These are phyloP conservation scores for Tursiops truncatus DNA, from an alignment of 2,113 vertebrate species.

Conservation along the genomic window DNA sequence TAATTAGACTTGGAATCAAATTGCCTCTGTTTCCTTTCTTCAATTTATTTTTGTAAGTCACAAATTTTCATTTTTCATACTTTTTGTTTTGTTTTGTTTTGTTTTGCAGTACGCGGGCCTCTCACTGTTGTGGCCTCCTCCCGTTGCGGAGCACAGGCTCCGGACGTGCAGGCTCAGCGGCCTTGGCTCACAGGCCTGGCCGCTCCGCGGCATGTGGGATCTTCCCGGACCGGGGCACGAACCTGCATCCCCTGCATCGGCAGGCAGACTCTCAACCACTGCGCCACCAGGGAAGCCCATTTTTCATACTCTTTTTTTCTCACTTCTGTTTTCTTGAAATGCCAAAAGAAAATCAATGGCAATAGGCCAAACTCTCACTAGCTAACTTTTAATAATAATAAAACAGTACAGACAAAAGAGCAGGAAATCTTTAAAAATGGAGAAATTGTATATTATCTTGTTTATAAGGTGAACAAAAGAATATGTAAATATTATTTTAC, in stretches of 20 bases:
- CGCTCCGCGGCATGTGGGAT: too few species aligned
- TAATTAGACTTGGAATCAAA: neutral
- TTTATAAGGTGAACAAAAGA: neutral
- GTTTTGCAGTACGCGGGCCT: too few species aligned
- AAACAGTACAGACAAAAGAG: neutral
- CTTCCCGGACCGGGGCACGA: too few species aligned
- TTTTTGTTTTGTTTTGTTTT: neutral
- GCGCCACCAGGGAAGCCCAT: neutral
- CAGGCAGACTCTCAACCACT: too few species aligned
- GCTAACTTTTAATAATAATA: neutral
- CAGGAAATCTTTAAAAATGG: neutral
- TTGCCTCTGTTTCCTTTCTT: neutral
- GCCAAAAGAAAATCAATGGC: neutral
- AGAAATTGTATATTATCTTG: neutral
- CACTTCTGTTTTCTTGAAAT: neutral
- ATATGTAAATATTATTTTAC: neutral
- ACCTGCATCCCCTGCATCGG: too few species aligned
- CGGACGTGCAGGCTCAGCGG: too few species aligned
- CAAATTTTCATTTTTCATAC: neutral
- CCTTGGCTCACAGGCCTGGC: too few species aligned
- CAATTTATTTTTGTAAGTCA: neutral
- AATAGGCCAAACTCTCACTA: neutral
- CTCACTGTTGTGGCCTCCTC: too few species aligned
- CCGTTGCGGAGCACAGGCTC: too few species aligned
- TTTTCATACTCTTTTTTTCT: neutral